Percentiles rank a stretch among this genome's conserved stretches.
phyloP scores from a whole-genome alignment of 1,140 invertebrate species.

The Coelopa frigida region DNA sequence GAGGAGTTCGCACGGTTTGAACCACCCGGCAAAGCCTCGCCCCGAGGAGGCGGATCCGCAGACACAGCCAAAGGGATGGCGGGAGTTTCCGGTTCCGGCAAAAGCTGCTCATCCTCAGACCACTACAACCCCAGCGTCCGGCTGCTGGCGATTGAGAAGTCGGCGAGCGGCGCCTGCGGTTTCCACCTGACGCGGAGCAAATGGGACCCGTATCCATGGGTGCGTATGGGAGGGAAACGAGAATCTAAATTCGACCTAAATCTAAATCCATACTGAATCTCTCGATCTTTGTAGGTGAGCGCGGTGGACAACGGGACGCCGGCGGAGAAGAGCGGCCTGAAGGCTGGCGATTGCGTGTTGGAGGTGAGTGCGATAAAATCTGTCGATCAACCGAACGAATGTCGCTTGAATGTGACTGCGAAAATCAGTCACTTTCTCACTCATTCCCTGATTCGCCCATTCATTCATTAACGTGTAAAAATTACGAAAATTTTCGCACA shows the following conservation, averaged over 20 bases:
- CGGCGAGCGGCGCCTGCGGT: conserved; percentile 46
- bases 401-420: too few species aligned
- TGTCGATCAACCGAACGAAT: too few species aligned
- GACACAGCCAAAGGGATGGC: too few species aligned
- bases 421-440: too few species aligned
- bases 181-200: conserved; percentile 59
- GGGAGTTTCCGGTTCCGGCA: too few species aligned
- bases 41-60: too few species aligned
- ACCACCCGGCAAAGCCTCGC: too few species aligned
- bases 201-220: conserved; percentile 68
- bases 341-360: conserved; percentile 56
- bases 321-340: conserved; percentile 47
- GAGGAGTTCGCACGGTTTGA: too few species aligned
- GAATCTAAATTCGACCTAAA: neutral
- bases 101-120: too few species aligned
- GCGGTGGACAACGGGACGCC: conserved; percentile 47
- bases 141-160: conserved; percentile 33
- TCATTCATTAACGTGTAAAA: too few species aligned
- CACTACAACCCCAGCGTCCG: conserved; percentile 24
- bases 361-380: conserved; percentile 44
- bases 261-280: conserved; percentile 1
- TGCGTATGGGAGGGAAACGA: conserved; percentile 45
- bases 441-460: too few species aligned
- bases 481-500: too few species aligned
- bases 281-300: conserved; percentile 39